These are phyloP conservation scores for pig (Sus scrofa) DNA, from an alignment of 2,113 vertebrate genomes.

Conservation along the genomic window T2T-Sscrofa CM000826.6:130106501-130107000, in stretches of 20 bases:
- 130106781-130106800: slow-evolving; percentile 26
- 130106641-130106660: slow-evolving; percentile 22
- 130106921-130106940: background rate
- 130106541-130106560: background rate
- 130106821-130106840: background rate
- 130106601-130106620: background rate
- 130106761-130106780: background rate
- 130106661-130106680: slow-evolving; percentile 24
- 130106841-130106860: background rate
- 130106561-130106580: background rate
- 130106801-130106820: background rate
- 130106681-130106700: background rate
- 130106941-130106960: background rate
- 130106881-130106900: background rate
- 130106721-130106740: background rate
- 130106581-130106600: slow-evolving; percentile 36
- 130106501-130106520: background rate
- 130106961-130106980: slow-evolving; percentile 1
- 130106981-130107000: background rate
- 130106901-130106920: background rate
- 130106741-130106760: background rate
- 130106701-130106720: background rate
- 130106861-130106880: background rate
- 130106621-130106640: slow-evolving; percentile 15
- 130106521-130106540: background rate